Evolutionary conservation across 35 echinoderm and acorn worm species (phyloP), one percentile per base, ranked within the genome.

Genomic region (Anneissia japonica): DNA sequence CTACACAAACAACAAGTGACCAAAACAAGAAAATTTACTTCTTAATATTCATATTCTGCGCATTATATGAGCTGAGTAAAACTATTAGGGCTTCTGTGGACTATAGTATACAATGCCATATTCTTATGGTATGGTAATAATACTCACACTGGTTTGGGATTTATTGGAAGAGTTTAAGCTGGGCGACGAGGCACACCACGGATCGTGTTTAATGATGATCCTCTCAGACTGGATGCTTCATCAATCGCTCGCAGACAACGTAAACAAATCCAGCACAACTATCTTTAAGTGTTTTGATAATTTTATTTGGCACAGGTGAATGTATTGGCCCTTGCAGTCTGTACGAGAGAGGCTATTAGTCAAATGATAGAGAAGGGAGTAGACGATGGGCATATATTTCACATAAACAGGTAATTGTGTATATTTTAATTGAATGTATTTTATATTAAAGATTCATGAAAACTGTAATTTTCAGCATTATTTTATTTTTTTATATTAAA

Each of bases 371-470:
- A 82, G 23, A 40, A 45, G 17, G 56, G 79, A 33, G 34, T 81
- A 0, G 79, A 82, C 64, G 79, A 88, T 38, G 87, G 87, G 26
- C 87, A 88, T 36, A 82, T 88, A 32, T 33, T 88, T 13, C 29
- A 64, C 33, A 88, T 81, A 19, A 46, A 46, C 78, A 88, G 87
- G 87, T 88, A 83, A 79, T n/a, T n/a, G n/a, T n/a, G n/a, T n/a
- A n/a, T n/a, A n/a, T n/a, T n/a, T n/a, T n/a, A n/a, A n/a, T n/a
- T n/a, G n/a, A n/a, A n/a, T n/a, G n/a, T n/a, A n/a, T n/a, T n/a
- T n/a, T n/a, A n/a, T n/a, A n/a, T n/a, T n/a, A n/a, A n/a, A n/a
- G n/a, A n/a, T n/a, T n/a, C n/a, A n/a, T n/a, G n/a, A n/a, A n/a
- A n/a, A n/a, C n/a, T n/a, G n/a, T n/a, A n/a, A n/a, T n/a, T n/a